These are phyloP conservation scores for Passer domesticus DNA, from an alignment of 2,113 vertebrate genomes.

Conservation along the genomic window DNA sequence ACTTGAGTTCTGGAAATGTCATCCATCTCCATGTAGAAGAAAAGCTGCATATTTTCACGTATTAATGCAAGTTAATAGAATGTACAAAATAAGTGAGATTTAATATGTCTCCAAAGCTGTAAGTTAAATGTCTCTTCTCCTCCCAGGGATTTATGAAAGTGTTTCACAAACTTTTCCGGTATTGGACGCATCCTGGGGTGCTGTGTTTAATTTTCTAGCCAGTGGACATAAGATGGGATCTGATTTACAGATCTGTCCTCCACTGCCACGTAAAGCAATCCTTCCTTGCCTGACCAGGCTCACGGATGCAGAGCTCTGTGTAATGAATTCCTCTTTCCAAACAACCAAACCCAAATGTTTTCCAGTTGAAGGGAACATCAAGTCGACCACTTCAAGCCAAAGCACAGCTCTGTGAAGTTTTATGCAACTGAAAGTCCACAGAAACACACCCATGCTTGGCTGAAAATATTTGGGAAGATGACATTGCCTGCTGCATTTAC, in stretches of 20 bases:
- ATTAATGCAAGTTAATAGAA: background rate
- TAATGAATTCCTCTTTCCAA: background rate
- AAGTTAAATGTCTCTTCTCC: background rate
- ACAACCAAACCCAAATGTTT: background rate
- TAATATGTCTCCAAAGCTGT: background rate
- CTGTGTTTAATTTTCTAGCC: background rate
- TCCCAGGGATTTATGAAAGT: background rate
- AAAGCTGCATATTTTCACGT: background rate
- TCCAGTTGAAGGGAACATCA: background rate
- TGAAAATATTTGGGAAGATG: background rate
- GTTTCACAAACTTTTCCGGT: background rate
- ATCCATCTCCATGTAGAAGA: background rate
- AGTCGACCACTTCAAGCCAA: background rate
- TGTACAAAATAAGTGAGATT: background rate
- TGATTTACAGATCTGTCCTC: background rate
- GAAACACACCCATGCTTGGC: background rate
- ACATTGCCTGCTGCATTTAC: background rate
- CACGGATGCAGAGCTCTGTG: fast-evolving
- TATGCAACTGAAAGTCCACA: background rate
- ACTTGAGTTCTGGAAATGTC: background rate
- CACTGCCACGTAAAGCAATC: background rate
- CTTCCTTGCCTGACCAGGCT: background rate
- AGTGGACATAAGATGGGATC: background rate
- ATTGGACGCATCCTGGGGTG: background rate
- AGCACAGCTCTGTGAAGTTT: background rate